A percentile compares a stretch with the other conserved stretches of the same genome.
These are phyloP conservation scores for Dendrolimus houi DNA, from an alignment of 2,888 invertebrate species.

Conservation along the genomic window DNA sequence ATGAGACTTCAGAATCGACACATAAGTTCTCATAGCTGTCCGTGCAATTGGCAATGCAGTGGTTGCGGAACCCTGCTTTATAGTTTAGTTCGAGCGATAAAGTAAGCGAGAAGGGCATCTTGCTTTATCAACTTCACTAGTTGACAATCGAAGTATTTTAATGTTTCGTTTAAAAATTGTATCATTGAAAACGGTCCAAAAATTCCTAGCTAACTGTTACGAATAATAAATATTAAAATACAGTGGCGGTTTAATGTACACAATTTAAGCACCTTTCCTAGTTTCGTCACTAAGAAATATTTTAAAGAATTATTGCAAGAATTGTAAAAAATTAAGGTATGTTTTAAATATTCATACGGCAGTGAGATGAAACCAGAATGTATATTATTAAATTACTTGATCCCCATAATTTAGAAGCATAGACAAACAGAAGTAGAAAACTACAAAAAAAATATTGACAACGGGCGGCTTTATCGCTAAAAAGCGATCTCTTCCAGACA, in stretches of 20 bases:
- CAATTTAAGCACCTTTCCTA: too few relatives aligned
- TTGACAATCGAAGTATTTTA: conserved; percentile 2
- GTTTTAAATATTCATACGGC: too few relatives aligned
- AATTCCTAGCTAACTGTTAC: neutral
- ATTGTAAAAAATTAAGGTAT: too few relatives aligned
- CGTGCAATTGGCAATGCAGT: conserved; percentile 18
- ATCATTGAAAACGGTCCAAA: neutral
- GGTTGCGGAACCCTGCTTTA: conserved; percentile 3
- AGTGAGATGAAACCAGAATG: too few relatives aligned
- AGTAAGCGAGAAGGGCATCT: neutral
- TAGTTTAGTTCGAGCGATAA: conserved; percentile 3
- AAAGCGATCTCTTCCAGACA: too few relatives aligned
- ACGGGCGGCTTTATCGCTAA: too few relatives aligned
- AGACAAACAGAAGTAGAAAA: too few relatives aligned
- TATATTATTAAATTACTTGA: too few relatives aligned
- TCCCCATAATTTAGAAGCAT: too few relatives aligned
- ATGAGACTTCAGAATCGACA: neutral
- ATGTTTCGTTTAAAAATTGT: conserved; percentile 7
- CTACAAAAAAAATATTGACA: too few relatives aligned
- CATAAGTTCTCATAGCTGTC: neutral
- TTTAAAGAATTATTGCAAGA: too few relatives aligned
- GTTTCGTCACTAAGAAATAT: too few relatives aligned
- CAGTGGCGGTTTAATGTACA: neutral
- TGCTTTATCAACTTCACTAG: neutral
- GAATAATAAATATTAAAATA: neutral